Conservation (phyloP, 1,140 invertebrate species). For the Coboldia fuscipes region DNA sequence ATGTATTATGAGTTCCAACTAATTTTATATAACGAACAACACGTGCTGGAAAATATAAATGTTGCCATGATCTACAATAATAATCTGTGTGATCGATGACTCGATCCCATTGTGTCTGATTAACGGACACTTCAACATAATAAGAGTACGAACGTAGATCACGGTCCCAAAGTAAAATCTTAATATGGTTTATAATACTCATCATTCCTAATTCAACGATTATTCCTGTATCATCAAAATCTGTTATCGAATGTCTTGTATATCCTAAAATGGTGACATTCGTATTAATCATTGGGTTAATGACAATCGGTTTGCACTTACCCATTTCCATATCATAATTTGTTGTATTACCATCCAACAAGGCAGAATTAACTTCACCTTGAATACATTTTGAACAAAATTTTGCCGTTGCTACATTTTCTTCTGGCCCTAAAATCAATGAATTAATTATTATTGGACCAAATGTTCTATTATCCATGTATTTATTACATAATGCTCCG, state of each 20-base stretch:
- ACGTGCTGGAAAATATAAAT: slow-evolving; percentile 72
- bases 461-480: neutral
- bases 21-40: slow-evolving; percentile 80
- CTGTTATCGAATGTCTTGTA: slow-evolving; percentile 79
- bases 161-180: slow-evolving; percentile 83
- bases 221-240: slow-evolving; percentile 48
- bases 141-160: slow-evolving; percentile 91
- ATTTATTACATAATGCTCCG: slow-evolving; percentile 41
- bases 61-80: slow-evolving; percentile 91
- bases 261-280: slow-evolving; percentile 30
- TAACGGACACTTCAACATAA: slow-evolving; percentile 89
- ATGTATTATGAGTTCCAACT: slow-evolving; percentile 87
- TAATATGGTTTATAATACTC: slow-evolving; percentile 84
- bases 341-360: slow-evolving; percentile 70
- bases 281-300: neutral
- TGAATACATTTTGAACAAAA: slow-evolving; percentile 61
- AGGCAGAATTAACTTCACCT: slow-evolving; percentile 66
- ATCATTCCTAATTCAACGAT: slow-evolving; percentile 68
- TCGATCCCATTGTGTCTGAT: slow-evolving; percentile 84
- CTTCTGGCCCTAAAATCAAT: slow-evolving; percentile 48
- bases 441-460: neutral
- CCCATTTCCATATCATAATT: slow-evolving; percentile 80
- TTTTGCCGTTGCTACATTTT: slow-evolving; percentile 68
- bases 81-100: slow-evolving; percentile 82
- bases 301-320: neutral